Evolutionary conservation across 2,797 vertebrate genomes (phyloP).

Genomic region (Mus spretus): DNA sequence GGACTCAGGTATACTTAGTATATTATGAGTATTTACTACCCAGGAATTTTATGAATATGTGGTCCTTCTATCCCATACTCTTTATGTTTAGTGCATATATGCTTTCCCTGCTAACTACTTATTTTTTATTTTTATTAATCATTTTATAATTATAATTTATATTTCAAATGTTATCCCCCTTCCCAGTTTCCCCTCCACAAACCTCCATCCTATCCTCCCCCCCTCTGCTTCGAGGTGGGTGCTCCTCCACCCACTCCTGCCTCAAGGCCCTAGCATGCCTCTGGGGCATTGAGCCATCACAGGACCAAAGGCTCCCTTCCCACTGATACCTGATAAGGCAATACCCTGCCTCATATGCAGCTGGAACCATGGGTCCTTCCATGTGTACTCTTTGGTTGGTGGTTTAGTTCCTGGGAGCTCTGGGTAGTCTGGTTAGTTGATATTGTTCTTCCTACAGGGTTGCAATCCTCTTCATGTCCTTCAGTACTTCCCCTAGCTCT

Average conservation of each 20-base stretch:
- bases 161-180: background rate
- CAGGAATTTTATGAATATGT: constrained; percentile 62
- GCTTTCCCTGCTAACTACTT: constrained; percentile 22
- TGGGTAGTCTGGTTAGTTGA: background rate
- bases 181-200: background rate
- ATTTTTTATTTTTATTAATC: background rate
- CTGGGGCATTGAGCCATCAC: background rate
- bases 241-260: too few species aligned
- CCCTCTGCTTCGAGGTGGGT: background rate
- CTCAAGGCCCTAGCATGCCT: background rate
- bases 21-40: constrained; percentile 65
- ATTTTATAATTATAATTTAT: background rate
- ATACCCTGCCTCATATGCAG: background rate
- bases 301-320: background rate
- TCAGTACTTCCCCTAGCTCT: background rate
- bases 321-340: background rate
- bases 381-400: background rate
- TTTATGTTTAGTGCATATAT: constrained; percentile 54
- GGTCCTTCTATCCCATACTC: background rate
- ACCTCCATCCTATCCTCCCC: background rate
- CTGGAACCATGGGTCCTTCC: background rate
- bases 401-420: background rate
- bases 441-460: background rate
- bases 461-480: background rate
- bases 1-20: constrained; percentile 42